phyloP scores from a whole-genome alignment of 2,888 invertebrate species.

The Clusia tigrina region DNA sequence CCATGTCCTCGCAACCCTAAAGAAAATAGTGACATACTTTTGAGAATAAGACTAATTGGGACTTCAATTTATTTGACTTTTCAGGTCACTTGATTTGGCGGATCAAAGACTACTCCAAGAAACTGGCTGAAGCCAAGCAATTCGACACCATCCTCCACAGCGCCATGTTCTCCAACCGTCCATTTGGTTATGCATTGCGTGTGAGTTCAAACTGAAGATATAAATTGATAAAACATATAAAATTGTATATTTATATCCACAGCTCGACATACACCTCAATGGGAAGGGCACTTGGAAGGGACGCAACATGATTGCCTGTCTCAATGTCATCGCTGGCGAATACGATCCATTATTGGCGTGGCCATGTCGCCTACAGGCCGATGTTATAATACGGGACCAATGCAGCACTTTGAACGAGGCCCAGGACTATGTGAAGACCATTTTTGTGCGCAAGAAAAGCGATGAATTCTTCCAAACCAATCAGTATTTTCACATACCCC shows the following conservation, averaged over 20 bases:
- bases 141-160: slow-evolving; percentile 72
- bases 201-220: too few relatives aligned
- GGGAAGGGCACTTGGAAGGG: slow-evolving; percentile 81
- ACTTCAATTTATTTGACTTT: not conserved
- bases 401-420: slow-evolving; percentile 63
- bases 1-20: too few relatives aligned
- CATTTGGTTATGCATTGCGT: slow-evolving; percentile 78
- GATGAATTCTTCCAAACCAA: slow-evolving; percentile 62
- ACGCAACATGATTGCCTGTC: slow-evolving; percentile 74
- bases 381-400: slow-evolving; percentile 73
- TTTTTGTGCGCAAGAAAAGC: slow-evolving; percentile 67
- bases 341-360: slow-evolving; percentile 76
- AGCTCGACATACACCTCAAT: slow-evolving; percentile 76
- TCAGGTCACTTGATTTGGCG: slow-evolving; percentile 74
- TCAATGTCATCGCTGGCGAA: slow-evolving; percentile 74
- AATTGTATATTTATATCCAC: slow-evolving; percentile 30
- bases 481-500: slow-evolving; percentile 63
- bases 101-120: slow-evolving; percentile 71
- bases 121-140: slow-evolving; percentile 74
- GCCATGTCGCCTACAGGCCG: slow-evolving; percentile 76
- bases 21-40: too few relatives aligned
- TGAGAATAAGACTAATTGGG: not conserved
- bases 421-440: slow-evolving; percentile 72
- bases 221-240: too few relatives aligned
- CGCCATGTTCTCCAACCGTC: slow-evolving; percentile 74